These are phyloP conservation scores for Cephalopterus ornatus DNA, from an alignment of 2,113 vertebrate genomes.

Conservation along the genomic window DNA sequence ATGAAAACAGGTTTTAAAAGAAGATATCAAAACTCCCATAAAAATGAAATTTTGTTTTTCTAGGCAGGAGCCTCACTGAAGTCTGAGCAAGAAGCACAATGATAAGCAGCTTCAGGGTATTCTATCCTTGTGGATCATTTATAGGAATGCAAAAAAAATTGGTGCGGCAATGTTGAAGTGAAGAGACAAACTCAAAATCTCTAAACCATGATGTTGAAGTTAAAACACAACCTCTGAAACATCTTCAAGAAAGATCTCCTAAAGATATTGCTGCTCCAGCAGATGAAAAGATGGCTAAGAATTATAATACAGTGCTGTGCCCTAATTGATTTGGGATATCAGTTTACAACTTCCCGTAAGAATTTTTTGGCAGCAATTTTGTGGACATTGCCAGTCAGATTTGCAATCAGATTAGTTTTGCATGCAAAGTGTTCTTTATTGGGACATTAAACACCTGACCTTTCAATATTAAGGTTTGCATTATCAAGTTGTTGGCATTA, in stretches of 20 bases:
- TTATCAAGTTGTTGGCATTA: not conserved
- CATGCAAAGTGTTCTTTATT: slow-evolving; percentile 17
- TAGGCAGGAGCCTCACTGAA: not conserved
- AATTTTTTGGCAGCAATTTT: slow-evolving; percentile 49
- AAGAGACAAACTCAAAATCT: not conserved
- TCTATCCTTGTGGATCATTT: not conserved
- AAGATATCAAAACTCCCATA: not conserved
- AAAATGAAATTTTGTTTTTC: not conserved
- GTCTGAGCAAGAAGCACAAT: not conserved
- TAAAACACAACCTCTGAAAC: not conserved
- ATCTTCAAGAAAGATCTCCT: not conserved
- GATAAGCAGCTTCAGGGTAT: not conserved
- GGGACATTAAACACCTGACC: slow-evolving; percentile 18
- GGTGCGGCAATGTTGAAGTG: not conserved
- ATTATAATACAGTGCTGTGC: not conserved
- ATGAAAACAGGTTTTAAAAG: not conserved
- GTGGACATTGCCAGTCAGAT: slow-evolving; percentile 37
- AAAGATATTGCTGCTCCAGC: not conserved
- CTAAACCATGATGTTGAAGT: not conserved
- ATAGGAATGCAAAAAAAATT: not conserved
- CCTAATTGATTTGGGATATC: slow-evolving; percentile 13
- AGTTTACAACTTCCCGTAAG: slow-evolving; percentile 44
- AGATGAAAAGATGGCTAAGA: not conserved
- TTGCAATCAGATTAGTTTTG: slow-evolving; percentile 17
- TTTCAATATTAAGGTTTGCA: slow-evolving; percentile 3